Conservation (phyloP, 37 sponge, comb jelly and placozoan species). For the Hormiphora californensis region DNA sequence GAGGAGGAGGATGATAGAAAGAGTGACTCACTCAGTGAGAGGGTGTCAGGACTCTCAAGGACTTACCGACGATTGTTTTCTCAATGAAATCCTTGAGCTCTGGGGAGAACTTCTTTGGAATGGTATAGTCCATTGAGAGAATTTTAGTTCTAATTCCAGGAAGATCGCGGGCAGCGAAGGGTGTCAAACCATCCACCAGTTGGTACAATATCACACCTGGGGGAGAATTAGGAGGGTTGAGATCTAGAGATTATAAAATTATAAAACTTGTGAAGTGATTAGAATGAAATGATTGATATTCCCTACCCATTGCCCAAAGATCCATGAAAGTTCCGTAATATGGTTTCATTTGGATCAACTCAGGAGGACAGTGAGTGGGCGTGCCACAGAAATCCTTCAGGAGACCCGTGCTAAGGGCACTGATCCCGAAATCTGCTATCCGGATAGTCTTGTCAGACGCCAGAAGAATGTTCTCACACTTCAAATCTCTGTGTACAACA, state of each 20-base stretch:
- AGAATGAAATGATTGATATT: too few species aligned
- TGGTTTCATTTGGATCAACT: background rate
- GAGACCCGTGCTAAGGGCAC: background rate
- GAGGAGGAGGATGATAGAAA: too few species aligned
- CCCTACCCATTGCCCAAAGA: background rate
- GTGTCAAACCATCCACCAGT: background rate
- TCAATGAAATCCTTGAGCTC: background rate
- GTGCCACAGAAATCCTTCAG: background rate
- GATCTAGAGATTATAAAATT: background rate
- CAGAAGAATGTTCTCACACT: background rate
- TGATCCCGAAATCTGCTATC: background rate
- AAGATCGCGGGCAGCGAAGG: background rate
- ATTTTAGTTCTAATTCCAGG: background rate
- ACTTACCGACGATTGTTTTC: background rate
- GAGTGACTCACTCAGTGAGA: background rate
- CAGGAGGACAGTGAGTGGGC: background rate
- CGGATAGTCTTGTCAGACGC: background rate
- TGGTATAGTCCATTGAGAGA: background rate
- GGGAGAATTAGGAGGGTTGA: background rate
- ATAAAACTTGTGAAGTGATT: too few species aligned
- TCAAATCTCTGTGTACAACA: background rate
- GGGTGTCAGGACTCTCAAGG: background rate
- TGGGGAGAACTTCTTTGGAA: background rate
- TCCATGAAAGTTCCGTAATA: background rate
- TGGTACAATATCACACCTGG: background rate